Percentiles rank a stretch among this genome's conserved stretches.
phyloP scores from a whole-genome alignment of 2,797 vertebrate species.

The Calcarius lapponicus region DNA sequence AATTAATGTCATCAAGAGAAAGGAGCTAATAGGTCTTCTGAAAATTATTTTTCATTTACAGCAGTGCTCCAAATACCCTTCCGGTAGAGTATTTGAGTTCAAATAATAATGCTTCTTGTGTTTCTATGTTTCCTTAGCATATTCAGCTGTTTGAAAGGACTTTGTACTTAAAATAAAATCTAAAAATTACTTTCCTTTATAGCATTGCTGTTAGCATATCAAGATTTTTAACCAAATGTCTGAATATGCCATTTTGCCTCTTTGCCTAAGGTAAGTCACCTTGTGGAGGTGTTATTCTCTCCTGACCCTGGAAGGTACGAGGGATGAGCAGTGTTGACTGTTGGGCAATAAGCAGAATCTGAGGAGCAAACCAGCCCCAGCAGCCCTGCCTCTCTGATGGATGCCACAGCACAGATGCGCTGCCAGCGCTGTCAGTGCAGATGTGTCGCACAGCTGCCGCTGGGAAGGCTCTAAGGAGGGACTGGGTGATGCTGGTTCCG shows the following conservation, averaged over 20 bases:
- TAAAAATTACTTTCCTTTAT: not conserved
- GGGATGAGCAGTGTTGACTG: not conserved
- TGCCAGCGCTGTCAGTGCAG: not conserved
- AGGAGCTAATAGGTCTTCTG: not conserved
- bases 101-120: not conserved
- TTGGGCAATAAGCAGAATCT: not conserved
- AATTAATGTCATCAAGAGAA: not conserved
- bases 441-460: rapidly evolving
- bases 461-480: not conserved
- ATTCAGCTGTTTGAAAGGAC: not conserved
- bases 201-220: not conserved
- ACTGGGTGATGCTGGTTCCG: not conserved
- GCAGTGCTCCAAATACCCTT: not conserved
- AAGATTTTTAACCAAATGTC: not conserved
- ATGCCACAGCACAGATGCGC: rapidly evolving
- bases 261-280: not conserved
- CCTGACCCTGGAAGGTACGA: not conserved
- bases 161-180: not conserved
- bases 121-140: not conserved
- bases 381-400: not conserved
- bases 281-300: not conserved
- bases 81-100: not conserved
- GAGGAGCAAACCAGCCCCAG: not conserved
- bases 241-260: not conserved
- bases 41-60: not conserved